Percentiles rank a stretch among this genome's conserved stretches.
phyloP scores from a whole-genome alignment of 2,113 vertebrate species.

The Alexandromys fortis region DNA sequence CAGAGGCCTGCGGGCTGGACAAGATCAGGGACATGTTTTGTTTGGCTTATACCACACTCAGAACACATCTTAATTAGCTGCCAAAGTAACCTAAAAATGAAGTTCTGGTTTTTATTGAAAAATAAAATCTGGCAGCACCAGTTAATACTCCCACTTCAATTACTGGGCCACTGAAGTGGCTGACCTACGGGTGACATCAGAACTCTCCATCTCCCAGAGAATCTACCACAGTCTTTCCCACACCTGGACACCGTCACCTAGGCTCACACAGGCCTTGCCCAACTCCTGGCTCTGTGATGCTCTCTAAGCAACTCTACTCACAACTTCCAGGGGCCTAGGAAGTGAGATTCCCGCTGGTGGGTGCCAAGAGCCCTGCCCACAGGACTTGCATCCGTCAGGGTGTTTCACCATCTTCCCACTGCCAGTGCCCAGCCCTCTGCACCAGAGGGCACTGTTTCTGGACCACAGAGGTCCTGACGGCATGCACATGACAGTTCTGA shows the following conservation, averaged over 20 bases:
- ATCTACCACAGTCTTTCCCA: neutral
- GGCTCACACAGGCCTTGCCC: no score
- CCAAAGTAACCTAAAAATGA: constrained; percentile 38
- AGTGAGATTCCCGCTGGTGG: neutral
- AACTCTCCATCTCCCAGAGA: neutral
- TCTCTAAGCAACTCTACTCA: neutral
- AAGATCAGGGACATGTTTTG: neutral
- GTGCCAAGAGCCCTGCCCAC: neutral
- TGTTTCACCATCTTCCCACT: neutral
- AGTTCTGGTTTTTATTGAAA: constrained; percentile 47
- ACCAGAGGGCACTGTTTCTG: neutral
- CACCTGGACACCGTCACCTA: neutral
- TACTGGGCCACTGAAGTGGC: no score
- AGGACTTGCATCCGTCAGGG: accelerated
- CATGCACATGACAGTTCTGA: neutral
- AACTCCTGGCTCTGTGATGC: neutral
- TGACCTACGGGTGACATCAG: neutral
- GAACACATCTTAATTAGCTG: constrained; percentile 65
- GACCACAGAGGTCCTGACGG: neutral
- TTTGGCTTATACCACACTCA: constrained; percentile 24
- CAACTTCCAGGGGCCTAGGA: neutral
- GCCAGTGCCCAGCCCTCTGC: neutral
- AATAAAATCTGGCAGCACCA: neutral
- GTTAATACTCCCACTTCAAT: neutral
- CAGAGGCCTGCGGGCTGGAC: neutral